Evolutionary conservation across 2,113 vertebrate species (phyloP), one percentile per base, ranked within the genome.

Genomic region (Noturus placidus): DNA sequence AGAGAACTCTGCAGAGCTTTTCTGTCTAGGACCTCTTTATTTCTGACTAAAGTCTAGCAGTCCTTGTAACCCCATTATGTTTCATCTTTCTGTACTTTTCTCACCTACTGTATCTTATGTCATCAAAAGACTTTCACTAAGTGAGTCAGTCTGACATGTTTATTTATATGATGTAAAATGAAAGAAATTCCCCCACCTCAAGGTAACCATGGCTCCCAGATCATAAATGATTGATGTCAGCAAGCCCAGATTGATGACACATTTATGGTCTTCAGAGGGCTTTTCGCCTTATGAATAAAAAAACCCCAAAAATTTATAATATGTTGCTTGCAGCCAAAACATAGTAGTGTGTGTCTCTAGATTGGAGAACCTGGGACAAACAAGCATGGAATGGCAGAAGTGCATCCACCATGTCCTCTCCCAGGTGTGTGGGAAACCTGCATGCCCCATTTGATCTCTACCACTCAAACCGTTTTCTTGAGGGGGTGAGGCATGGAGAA

Each of bases 171-270:
- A 85, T 77, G 83, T 89, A 76, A 89, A 87, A 57, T 85, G 78
- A 90, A 89, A 90, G 86, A 87, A 89, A 85, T 72, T 63, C 70
- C 87, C 89, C 89, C 59, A 54, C 87, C 69, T 87, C 82, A 85
- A 67, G 77, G 13, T 74, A 85, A 82, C 88, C 63, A 72, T 87
- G 22, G 54, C 35, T 65, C 54, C 38, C n/a, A 77, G 70, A 52
- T 72, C 61, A 57, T 80, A 80, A 57, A 82, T 19, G 42, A 83
- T 61, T 81, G 52, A 88, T 88, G 76, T 85, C 50, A 67, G 70
- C 50, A 76, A 88, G 57, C 25, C 50, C 8, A 38, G 33, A 57
- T 7, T 42, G 10, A 70, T 89, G 83, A 89, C 78, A 70, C 83
- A 87, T 85, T 65, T 86, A 81, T 77, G 59, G 52, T 82, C 27